Evolutionary conservation across 2,888 invertebrate species (phyloP).

Genomic region (Ophion obscuratus): DNA sequence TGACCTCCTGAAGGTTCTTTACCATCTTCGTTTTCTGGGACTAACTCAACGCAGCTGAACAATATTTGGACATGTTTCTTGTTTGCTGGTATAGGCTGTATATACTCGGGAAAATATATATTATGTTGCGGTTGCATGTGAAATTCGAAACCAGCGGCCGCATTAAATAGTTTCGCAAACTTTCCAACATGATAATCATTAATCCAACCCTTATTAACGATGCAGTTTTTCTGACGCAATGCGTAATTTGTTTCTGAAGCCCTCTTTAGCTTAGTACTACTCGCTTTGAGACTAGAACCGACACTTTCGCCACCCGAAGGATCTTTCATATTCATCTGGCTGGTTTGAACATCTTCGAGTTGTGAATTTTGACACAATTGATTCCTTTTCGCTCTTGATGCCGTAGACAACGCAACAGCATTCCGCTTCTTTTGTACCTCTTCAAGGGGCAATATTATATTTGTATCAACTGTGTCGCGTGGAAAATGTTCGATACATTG

Average conservation of each 20-base stretch:
- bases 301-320: no score
- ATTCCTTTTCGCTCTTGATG: no score
- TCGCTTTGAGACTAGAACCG: no score
- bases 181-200: conserved; percentile 51
- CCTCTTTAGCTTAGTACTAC: no score
- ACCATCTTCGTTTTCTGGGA: neutral
- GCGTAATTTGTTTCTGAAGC: no score
- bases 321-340: no score
- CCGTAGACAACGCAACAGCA: no score
- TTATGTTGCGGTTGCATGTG: conserved; percentile 13
- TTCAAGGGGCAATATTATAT: neutral
- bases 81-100: conserved; percentile 38
- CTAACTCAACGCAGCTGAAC: conserved; percentile 48
- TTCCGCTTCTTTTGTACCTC: no score
- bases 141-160: conserved; percentile 39
- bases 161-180: conserved; percentile 39
- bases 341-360: no score
- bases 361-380: no score
- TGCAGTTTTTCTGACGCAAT: neutral
- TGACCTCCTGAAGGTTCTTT: conserved; percentile 6
- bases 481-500: conserved; percentile 38
- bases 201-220: conserved; percentile 33
- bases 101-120: conserved; percentile 34
- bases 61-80: conserved; percentile 63
- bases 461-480: neutral